phyloP scores from a whole-genome alignment of 2,888 invertebrate species.

The Drosophila tripunctata region DNA sequence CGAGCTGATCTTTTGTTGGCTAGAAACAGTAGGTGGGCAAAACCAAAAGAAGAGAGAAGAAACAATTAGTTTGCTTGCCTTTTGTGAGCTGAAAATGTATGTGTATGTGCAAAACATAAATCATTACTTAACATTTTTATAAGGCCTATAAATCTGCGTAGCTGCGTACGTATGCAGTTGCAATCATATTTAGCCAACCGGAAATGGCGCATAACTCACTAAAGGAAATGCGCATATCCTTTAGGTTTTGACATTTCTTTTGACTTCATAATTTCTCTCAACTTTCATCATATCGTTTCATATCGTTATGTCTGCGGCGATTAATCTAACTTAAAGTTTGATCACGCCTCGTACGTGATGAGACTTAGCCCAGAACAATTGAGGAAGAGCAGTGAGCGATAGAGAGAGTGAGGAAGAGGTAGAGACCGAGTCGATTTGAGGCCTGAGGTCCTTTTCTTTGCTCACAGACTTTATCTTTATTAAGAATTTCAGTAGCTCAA shows the following conservation, averaged over 20 bases:
- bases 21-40: conserved; percentile 54
- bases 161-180: conserved; percentile 20
- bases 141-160: conserved; percentile 38
- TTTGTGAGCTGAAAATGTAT: conserved; percentile 2
- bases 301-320: conserved; percentile 55
- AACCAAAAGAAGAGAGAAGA: conserved; percentile 7
- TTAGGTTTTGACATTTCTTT: conserved; percentile 71
- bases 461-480: conserved; percentile 75
- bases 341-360: conserved; percentile 77
- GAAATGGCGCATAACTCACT: conserved; percentile 76
- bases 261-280: conserved; percentile 50
- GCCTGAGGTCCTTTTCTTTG: conserved; percentile 62
- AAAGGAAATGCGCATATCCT: conserved; percentile 79
- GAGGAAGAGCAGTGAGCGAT: conserved; percentile 21
- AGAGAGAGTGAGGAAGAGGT: background rate
- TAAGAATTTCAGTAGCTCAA: conserved; percentile 81
- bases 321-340: conserved; percentile 80
- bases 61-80: conserved; percentile 40
- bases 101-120: conserved; percentile 40
- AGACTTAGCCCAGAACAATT: conserved; percentile 42
- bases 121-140: conserved; percentile 31
- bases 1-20: conserved; percentile 42
- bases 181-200: conserved; percentile 76
- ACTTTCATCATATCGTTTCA: conserved; percentile 12
- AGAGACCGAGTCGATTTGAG: conserved; percentile 16